Evolutionary conservation across 2,797 vertebrate genomes (phyloP).

Genomic region (Hydrophis major): DNA sequence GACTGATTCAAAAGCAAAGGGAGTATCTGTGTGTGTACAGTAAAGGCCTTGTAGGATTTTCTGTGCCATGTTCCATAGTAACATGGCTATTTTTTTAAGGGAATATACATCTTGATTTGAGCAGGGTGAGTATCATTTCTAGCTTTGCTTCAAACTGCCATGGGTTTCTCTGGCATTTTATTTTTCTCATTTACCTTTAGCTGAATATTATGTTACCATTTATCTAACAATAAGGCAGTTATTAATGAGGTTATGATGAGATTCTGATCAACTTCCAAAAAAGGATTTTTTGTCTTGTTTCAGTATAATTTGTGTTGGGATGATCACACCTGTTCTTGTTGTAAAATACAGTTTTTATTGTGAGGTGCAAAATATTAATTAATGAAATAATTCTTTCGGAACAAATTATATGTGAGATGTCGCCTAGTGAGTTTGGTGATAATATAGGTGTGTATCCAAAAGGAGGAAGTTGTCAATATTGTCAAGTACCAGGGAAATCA

Average conservation of each 20-base stretch:
- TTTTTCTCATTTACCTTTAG: background rate
- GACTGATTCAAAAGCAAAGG: background rate
- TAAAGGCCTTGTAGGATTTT: background rate
- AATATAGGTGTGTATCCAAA: background rate
- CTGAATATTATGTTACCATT: background rate
- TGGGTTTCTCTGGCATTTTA: background rate
- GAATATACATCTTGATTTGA: background rate
- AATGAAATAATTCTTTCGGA: background rate
- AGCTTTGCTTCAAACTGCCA: background rate
- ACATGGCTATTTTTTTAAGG: background rate
- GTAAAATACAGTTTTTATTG: background rate
- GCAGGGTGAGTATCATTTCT: background rate
- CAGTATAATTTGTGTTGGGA: background rate
- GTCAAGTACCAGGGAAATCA: background rate
- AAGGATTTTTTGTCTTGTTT: background rate
- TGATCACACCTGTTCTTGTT: background rate
- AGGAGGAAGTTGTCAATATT: background rate
- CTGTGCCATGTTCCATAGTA: background rate
- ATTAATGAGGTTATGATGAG: background rate
- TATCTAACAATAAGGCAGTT: background rate
- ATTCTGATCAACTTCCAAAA: background rate
- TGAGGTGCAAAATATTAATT: background rate
- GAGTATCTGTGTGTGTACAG: background rate
- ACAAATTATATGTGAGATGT: background rate
- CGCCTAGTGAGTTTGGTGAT: background rate